Conservation (phyloP, 2,113 vertebrate genomes). For the Pteropus alecto region DNA sequence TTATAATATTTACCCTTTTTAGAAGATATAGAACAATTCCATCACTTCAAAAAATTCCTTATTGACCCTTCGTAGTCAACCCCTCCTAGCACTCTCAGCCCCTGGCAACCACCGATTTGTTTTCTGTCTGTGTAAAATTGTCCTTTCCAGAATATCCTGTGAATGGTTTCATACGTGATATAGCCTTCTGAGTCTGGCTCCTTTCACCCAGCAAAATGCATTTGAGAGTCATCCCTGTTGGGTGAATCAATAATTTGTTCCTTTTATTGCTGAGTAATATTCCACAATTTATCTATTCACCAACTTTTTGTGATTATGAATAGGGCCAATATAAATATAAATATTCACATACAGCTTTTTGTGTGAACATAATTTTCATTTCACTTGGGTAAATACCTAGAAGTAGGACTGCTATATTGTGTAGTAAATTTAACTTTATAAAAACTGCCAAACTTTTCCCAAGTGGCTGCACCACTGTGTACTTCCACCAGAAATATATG, state of each 20-base stretch:
- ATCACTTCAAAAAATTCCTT: neutral
- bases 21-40: neutral
- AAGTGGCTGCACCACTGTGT: neutral
- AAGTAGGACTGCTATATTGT: neutral
- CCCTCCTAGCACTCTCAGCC: neutral
- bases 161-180: neutral
- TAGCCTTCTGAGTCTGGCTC: neutral
- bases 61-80: neutral
- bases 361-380: neutral
- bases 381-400: neutral
- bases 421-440: conserved; percentile 2
- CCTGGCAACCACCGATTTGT: neutral
- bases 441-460: neutral
- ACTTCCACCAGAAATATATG: neutral
- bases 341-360: conserved; percentile 6
- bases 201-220: neutral
- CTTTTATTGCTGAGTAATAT: conserved; percentile 38
- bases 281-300: neutral
- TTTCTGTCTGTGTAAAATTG: conserved; percentile 14
- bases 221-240: neutral
- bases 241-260: neutral
- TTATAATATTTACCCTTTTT: neutral
- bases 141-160: conserved; percentile 8
- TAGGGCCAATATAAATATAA: neutral
- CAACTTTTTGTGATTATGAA: neutral